These are phyloP conservation scores for Clarias gariepinus DNA, from an alignment of 2,113 vertebrate genomes.

Conservation along the genomic window DNA sequence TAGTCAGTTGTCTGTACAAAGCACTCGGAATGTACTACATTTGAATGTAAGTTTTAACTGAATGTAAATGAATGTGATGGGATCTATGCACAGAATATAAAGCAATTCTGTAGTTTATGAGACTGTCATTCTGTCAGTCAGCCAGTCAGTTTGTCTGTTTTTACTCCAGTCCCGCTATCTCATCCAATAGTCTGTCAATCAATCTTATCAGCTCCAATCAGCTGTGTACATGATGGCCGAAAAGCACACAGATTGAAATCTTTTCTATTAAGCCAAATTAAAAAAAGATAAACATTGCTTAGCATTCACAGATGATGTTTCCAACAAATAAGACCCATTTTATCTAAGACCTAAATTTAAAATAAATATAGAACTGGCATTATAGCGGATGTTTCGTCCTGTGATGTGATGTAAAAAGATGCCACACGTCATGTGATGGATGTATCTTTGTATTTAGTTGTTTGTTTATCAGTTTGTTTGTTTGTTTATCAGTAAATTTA, in stretches of 20 bases:
- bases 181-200: not conserved
- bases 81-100: not conserved
- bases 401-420: not conserved
- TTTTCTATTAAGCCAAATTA: not conserved
- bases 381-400: not conserved
- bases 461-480: not conserved
- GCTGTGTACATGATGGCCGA: not conserved
- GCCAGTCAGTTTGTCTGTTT: not conserved
- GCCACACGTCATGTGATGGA: not conserved
- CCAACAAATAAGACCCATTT: conserved; percentile 9
- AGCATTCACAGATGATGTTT: conserved; percentile 21
- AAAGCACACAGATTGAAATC: not conserved
- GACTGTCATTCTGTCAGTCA: not conserved
- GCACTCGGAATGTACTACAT: conserved; percentile 3
- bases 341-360: conserved; percentile 38
- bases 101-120: not conserved
- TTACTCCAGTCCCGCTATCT: not conserved
- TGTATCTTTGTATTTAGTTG: not conserved
- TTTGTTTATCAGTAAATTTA: not conserved
- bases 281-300: not conserved
- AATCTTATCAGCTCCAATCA: not conserved
- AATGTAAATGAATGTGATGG: conserved; percentile 1
- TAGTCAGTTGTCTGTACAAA: not conserved
- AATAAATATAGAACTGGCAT: not conserved
- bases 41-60: not conserved